Base-by-base conservation (phyloP, 2,113 vertebrate genomes). In the Neogobius melanostomus region DNA sequence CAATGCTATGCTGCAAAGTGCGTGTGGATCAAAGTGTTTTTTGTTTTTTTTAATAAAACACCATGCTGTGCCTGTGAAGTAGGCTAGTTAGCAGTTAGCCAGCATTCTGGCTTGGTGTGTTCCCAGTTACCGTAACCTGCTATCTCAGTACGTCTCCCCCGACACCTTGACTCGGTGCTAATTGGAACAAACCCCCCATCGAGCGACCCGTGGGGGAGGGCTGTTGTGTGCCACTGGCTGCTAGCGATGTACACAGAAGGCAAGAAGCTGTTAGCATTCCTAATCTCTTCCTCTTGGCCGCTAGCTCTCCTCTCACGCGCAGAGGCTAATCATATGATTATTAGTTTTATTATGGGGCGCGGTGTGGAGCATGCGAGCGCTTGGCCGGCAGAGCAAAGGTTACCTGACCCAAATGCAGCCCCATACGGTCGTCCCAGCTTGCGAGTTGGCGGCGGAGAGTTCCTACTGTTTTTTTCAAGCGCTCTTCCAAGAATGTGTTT, bases 111-210 rank as follows among this genome's bases (percentile, higher is more conserved):
- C 80, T 80, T 64, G 81, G 76, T 87, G 77, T 82, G 81, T 76
- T 84, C 74, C 77, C 82, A 82, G 88, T 82, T 84, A 80, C 80
- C 77, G 43, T 86, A 84, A 84, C 74, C 80, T 83, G 72, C 76
- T 77, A 69, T 68, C 75, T 76, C 81, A 76, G 70, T 85, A 53
- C 76, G 84, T 72, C 76, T 82, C 69, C 81, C 80, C 17, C 80
- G 84, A 80, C 86, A 84, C 83, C 59, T 77, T 87, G 80, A 85
- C 81, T 80, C 76, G 73, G 75, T 64, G 82, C 78, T 89, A 89
- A 86, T 88, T 88, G 84, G 84, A 70, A 88, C 84, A 79, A 79
- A 85, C 75, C 82, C 78, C 85, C 83, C 16, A 54, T 68, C 72
- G 87, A 77, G 82, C 77, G 65, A 82, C 74, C 75, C 77, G 81